Base-by-base conservation (phyloP, 2,888 invertebrate genomes). In the Scrobipalpa atriplicella region DNA sequence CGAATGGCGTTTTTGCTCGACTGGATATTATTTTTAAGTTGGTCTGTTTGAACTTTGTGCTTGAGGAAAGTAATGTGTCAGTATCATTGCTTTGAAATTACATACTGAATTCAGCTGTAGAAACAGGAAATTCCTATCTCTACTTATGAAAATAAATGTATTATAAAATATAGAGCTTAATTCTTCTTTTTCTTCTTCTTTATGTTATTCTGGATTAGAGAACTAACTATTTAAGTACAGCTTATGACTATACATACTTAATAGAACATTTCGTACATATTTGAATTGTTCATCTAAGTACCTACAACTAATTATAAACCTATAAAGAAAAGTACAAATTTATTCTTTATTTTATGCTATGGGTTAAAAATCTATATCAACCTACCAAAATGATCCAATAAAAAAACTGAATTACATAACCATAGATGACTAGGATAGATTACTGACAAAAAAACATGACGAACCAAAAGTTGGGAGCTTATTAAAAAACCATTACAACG, bases 401-500 rank as follows among this genome's bases (percentile, higher is more conserved):
- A 7, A 11, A 18, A 36, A n/a, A n/a, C 8, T 39, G 21, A 18
- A 65, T 65, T 60, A 65, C 65, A 65, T 52, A 51, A 63, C 58
- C 38, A 58, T 58, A 58, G 58, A 58, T 41, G 43, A 62, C 62
- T 62, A 62, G 43, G 62, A 62, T 62, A 47, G 62, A 67, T 65
- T 64, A 69, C 65, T 65, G 54, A 71, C 69, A 74, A 76, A 76
- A 75, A 74, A 78, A 62, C 62, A 67, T 73, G 71, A 68, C 68
- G 65, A 69, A 69, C 75, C 84, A 83, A 83, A 85, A 82, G 75
- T 75, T 78, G 71, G 78, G 75, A 84, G 83, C 88, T 89, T 91
- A 90, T 92, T 90, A 91, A 90, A 92, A 90, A 89, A 85, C 83
- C 86, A 90, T 92, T 90, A 89, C 80, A 77, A 78, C 84, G 79